A percentile compares a stretch with the other conserved stretches of the same genome.
Evolutionary conservation across 2,888 invertebrate genomes (phyloP).

Genomic region (Odontocolon sp.): DNA sequence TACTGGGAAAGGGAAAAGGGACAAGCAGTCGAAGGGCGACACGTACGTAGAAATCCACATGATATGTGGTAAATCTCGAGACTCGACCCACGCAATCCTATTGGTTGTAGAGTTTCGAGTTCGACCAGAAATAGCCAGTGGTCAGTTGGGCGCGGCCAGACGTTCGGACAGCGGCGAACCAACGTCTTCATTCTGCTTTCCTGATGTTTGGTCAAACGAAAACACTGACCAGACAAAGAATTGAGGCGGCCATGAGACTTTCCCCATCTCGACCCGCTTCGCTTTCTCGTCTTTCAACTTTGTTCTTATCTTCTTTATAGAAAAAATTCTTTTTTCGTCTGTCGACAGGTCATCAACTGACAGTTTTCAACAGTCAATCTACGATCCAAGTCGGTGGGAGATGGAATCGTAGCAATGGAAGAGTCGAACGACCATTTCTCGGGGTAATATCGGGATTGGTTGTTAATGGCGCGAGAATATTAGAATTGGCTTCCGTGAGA

Average conservation of each 20-base stretch:
- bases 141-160: slow-evolving; percentile 37
- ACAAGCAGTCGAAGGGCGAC: not conserved
- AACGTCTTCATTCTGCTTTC: slow-evolving; percentile 64
- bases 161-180: not conserved
- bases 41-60: not conserved
- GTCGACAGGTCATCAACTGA: slow-evolving; percentile 83
- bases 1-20: not conserved
- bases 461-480: slow-evolving; percentile 91
- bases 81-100: not conserved
- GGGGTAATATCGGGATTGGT: slow-evolving; percentile 95
- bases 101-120: not conserved
- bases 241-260: slow-evolving; percentile 27
- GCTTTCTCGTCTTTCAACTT: not conserved
- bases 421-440: slow-evolving; percentile 90
- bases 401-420: slow-evolving; percentile 86
- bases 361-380: slow-evolving; percentile 95
- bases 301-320: not conserved
- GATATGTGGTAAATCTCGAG: not conserved
- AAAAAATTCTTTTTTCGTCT: slow-evolving; percentile 1
- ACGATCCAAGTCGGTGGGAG: slow-evolving; percentile 94
- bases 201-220: slow-evolving; percentile 75
- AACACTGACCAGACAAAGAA: slow-evolving; percentile 72
- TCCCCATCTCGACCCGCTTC: not conserved
- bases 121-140: slow-evolving; percentile 56
- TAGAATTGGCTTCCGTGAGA: slow-evolving; percentile 93